A percentile compares a stretch with the other conserved stretches of the same genome.
Evolutionary conservation across 2,888 invertebrate genomes (phyloP).

Genomic region (Tiphia femorata): DNA sequence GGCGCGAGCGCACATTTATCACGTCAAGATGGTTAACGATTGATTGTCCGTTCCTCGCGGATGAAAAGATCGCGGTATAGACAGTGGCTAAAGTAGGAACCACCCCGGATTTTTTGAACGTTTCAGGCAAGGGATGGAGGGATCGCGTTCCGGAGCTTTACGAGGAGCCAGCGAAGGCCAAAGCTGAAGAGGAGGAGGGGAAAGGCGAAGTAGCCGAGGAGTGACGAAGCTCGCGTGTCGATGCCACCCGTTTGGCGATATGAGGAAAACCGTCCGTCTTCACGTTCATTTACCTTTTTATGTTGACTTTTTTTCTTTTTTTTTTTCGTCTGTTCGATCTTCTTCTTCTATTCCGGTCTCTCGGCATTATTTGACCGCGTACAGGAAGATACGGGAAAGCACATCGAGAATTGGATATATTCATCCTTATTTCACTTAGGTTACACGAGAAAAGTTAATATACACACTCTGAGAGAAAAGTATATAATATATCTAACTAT

Average conservation of each 20-base stretch:
- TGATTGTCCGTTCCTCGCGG: too few species aligned
- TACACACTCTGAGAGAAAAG: too few species aligned
- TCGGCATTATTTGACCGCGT: neutral
- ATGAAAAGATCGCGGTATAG: too few species aligned
- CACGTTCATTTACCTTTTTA: too few species aligned
- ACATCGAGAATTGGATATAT: too few species aligned
- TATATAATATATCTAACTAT: too few species aligned
- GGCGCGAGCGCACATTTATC: too few species aligned
- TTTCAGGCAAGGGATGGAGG: conserved; percentile 69
- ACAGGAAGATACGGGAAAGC: too few species aligned
- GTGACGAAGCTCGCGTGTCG: conserved; percentile 18
- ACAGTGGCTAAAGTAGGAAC: too few species aligned
- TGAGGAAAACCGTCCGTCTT: conserved; percentile 1
- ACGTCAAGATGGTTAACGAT: too few species aligned
- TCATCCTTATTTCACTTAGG: too few species aligned
- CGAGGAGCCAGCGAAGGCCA: conserved; percentile 60
- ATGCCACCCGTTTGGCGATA: neutral
- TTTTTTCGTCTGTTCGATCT: conserved; percentile 17
- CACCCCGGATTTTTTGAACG: conserved; percentile 56
- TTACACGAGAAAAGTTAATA: too few species aligned
- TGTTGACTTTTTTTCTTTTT: conserved; percentile 6
- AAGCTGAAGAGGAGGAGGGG: conserved; percentile 44
- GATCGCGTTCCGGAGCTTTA: conserved; percentile 67
- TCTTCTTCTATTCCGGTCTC: conserved; percentile 12
- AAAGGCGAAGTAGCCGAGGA: conserved; percentile 24